Base-by-base conservation (phyloP, 2,888 invertebrate species). In the Dynastes tityus region DNA sequence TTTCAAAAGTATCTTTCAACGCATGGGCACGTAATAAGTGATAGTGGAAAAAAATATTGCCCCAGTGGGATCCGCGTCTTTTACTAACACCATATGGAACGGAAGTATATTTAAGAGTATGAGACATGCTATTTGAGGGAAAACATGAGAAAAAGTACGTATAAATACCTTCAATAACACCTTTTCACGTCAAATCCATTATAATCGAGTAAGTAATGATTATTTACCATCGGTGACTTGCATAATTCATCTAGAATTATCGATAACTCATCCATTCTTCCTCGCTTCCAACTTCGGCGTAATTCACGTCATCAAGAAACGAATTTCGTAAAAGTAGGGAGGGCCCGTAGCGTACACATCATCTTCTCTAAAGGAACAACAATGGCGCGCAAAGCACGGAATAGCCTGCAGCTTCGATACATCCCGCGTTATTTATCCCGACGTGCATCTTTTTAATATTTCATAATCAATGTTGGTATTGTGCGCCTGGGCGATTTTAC, bases 381-480 rank as follows among this genome's bases (percentile, higher is more conserved):
- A 58, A 58, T 58, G 22, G 22, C 55, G 55, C 22, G 5, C 22
- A 22, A 22, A 8, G 55, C 22, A 22, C 22, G 49, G 65, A 67
- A 45, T 16, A 45, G 65, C 65, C 65, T 45, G 22, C 65, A 40
- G 40, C 65, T 67, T 22, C 16, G 45, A 40, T 40, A 58, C 29
- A 13, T 51, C 32, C 53, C 40, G 55, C 71, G 3, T 55, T 58
- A 71, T 71, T 71, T 71, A 71, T 71, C 55, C 55, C 55, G 45
- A 22, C 61, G 27, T 45, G 61, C 73, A 61, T 74, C 61, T 61
- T 63, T 74, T 74, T 74, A 74, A 74, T 74, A 74, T 74, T 74
- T 74, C 63, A 74, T 63, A 74, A 74, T 74, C 73, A 74, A 74
- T 74, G 73, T 74, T 74, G 61, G 73, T 74, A 74, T 74, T 74